phyloP scores from a whole-genome alignment of 1,140 invertebrate genomes.

The Aphelinus atriplicis region DNA sequence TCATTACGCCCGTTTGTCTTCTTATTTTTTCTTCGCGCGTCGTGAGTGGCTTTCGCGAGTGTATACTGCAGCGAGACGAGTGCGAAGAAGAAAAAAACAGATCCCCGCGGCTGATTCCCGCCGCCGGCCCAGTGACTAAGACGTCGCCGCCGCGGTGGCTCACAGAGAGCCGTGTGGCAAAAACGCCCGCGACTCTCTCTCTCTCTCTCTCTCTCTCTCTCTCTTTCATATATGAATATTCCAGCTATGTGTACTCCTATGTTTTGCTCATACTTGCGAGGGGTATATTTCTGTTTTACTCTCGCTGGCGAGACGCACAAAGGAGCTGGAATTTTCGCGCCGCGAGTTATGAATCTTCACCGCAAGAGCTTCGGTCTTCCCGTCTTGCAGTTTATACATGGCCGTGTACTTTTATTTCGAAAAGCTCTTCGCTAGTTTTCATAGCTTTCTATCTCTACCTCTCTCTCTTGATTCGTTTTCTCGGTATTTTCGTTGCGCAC shows the following conservation, averaged over 20 bases:
- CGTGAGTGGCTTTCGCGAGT: too few species aligned
- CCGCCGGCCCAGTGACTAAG: constrained; percentile 19
- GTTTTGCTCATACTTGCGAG: background rate
- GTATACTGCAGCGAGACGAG: too few species aligned
- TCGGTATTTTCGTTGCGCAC: background rate
- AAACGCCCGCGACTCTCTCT: background rate
- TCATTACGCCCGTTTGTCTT: too few species aligned
- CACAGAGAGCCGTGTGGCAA: too few species aligned
- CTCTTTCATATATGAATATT: background rate
- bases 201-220: constrained; percentile 1
- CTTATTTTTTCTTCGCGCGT: too few species aligned
- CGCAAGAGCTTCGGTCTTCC: background rate
- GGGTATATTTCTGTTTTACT: background rate
- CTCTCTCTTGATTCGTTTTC: background rate
- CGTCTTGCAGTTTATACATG: background rate
- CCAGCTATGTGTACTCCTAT: too few species aligned
- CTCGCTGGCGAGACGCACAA: background rate
- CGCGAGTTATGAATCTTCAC: background rate
- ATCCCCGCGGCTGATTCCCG: background rate
- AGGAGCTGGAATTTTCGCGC: constrained; percentile 8
- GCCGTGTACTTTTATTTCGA: background rate
- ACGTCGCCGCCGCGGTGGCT: background rate
- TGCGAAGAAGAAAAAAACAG: background rate
- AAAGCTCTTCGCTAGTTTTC: constrained; percentile 1
- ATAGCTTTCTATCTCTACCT: background rate